Evolutionary conservation across 2,888 invertebrate species (phyloP), one percentile per base, ranked within the genome.

Genomic region (Drosophila mercatorum): DNA sequence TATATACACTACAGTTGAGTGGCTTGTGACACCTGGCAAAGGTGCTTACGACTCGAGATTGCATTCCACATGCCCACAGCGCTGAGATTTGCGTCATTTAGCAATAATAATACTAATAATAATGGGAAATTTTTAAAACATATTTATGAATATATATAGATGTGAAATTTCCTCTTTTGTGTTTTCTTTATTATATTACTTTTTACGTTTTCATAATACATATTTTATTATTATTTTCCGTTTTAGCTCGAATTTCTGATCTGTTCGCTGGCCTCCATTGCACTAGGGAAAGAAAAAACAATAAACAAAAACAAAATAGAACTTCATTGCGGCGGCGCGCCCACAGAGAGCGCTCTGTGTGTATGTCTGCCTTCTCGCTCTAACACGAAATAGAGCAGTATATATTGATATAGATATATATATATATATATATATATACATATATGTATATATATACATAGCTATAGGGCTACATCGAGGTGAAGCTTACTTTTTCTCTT

Each of bases 121-220:
- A 47, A 47, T n/a, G 28, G 28, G 10, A 56, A 44, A 10, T 22
- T 34, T 49, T 36, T 8, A 17, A 17, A 17, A 17, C 17, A n/a
- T 28, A 47, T 47, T 47, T 26, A 12, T 11, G 22, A 8, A 26
- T 7, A 34, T 34, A 34, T 6, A 34, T 6, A 34, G 26, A 46
- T 28, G n/a, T 12, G 14, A 8, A 11, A 28, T 7, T 44, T 47
- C 26, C 36, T 4, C 28, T 28, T 59, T 64, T 62, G 10, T 34
- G 59, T 34, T 47, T 52, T 62, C 66, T 64, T 68, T 59, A 34
- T 63, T 74, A 66, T 63, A 72, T 84, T 84, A 83, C 60, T 64
- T 73, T 77, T 81, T 73, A 81, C 44, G 69, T 78, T 52, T 81
- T 52, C 68, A 74, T 84, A 74, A 88, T 78, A 85, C 65, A 69